phyloP scores from a whole-genome alignment of 2,888 invertebrate genomes.

The Drosophila peninsularis region DNA sequence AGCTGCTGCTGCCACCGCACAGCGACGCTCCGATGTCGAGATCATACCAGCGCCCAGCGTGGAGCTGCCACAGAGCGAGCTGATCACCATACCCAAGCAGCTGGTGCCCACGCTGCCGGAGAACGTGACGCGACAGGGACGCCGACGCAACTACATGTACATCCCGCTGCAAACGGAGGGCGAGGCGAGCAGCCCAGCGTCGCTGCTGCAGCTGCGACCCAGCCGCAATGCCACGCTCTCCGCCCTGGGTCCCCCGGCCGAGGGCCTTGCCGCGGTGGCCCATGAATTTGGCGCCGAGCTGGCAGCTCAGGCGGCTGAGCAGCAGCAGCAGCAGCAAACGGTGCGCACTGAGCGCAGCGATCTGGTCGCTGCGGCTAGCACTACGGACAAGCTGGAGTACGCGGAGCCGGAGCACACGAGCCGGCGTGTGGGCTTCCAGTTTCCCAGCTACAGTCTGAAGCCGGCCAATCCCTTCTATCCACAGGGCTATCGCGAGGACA shows the following conservation, averaged over 20 bases:
- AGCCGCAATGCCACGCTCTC: constrained; percentile 77
- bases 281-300: constrained; percentile 76
- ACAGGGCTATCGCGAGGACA: constrained; percentile 84
- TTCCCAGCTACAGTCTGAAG: constrained; percentile 83
- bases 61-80: constrained; percentile 70
- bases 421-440: constrained; percentile 84
- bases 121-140: constrained; percentile 75
- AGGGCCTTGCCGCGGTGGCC: constrained; percentile 69
- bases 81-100: constrained; percentile 81
- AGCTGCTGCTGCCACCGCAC: constrained; percentile 37
- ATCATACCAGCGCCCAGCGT: constrained; percentile 76
- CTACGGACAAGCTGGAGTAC: constrained; percentile 63
- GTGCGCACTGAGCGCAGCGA: constrained; percentile 81
- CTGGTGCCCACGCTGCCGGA: constrained; percentile 74
- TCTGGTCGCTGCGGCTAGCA: constrained; percentile 53
- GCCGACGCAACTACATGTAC: constrained; percentile 82
- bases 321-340: constrained; percentile 20
- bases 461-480: constrained; percentile 84
- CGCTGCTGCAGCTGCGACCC: constrained; percentile 68
- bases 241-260: constrained; percentile 79
- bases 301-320: constrained; percentile 32
- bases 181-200: constrained; percentile 38
- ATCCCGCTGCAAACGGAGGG: constrained; percentile 77
- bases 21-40: constrained; percentile 80
- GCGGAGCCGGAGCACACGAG: constrained; percentile 80